Conservation (phyloP, 2,113 vertebrate species). For the Calyptomena viridis region DNA sequence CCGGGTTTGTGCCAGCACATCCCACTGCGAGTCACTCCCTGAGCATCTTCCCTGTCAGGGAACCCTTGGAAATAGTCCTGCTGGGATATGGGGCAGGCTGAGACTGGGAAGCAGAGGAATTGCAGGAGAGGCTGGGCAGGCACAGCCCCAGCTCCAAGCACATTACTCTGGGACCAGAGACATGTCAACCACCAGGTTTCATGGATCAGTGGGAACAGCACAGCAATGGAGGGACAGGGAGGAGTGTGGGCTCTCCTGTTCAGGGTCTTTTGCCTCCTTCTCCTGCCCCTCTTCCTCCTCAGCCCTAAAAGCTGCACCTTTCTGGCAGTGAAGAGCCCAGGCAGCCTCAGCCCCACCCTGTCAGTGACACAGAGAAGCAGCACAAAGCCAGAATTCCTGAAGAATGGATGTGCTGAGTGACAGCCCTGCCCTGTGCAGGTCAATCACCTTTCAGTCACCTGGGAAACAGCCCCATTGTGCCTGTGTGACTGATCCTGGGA, state of each 20-base stretch:
- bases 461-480: not conserved
- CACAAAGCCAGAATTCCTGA: not conserved
- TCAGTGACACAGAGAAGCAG: not conserved
- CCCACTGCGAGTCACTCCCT: not conserved
- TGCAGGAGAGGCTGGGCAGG: not conserved
- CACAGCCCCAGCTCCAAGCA: not conserved
- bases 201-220: not conserved
- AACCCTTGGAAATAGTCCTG: not conserved
- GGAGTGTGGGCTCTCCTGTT: not conserved
- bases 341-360: not conserved
- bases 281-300: not conserved
- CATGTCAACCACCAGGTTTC: fast-evolving
- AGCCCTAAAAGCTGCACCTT: not conserved
- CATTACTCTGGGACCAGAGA: not conserved
- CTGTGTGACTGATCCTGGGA: not conserved
- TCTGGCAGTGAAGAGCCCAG: not conserved
- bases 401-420: not conserved
- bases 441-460: fast-evolving
- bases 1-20: not conserved
- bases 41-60: not conserved
- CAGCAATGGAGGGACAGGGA: not conserved
- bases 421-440: not conserved
- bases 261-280: not conserved
- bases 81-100: not conserved
- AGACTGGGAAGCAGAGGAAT: not conserved